Conservation (phyloP, 2,888 invertebrate genomes). For the Lomographa bimaculata region DNA sequence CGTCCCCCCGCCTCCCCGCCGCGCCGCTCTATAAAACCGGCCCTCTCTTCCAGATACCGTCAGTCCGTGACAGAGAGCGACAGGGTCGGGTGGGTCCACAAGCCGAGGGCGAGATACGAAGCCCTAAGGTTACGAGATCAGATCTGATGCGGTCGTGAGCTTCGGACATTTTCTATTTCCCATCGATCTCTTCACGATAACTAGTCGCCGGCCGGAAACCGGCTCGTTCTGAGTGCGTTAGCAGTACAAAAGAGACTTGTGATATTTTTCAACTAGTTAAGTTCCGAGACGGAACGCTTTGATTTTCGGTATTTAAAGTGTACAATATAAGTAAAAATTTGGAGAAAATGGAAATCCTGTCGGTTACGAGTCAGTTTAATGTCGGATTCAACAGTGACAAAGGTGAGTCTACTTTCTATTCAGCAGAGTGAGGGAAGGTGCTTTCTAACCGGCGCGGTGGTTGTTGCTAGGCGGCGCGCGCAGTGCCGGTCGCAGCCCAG, state of each 20-base stretch:
- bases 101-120: slow-evolving; percentile 76
- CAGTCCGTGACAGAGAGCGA: slow-evolving; percentile 80
- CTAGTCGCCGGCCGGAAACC: slow-evolving; percentile 72
- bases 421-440: slow-evolving; percentile 58
- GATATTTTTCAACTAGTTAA: slow-evolving; percentile 80
- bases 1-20: slow-evolving; percentile 65
- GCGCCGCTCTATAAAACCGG: slow-evolving; percentile 75
- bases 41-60: slow-evolving; percentile 61
- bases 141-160: slow-evolving; percentile 80
- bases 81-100: slow-evolving; percentile 77
- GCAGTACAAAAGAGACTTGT: slow-evolving; percentile 83
- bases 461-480: slow-evolving; percentile 79
- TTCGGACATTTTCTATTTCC: slow-evolving; percentile 67
- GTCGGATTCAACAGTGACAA: slow-evolving; percentile 90
- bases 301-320: slow-evolving; percentile 75
- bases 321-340: slow-evolving; percentile 83
- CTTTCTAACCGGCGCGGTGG: slow-evolving; percentile 73
- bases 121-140: slow-evolving; percentile 82
- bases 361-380: slow-evolving; percentile 89
- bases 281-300: slow-evolving; percentile 76
- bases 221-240: slow-evolving; percentile 72
- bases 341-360: slow-evolving; percentile 91
- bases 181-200: slow-evolving; percentile 74
- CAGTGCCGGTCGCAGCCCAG: slow-evolving; percentile 44
- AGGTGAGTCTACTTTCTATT: slow-evolving; percentile 85